Evolutionary conservation across 2,113 vertebrate genomes (phyloP).

Genomic region (Misgurnus mizolepis): DNA sequence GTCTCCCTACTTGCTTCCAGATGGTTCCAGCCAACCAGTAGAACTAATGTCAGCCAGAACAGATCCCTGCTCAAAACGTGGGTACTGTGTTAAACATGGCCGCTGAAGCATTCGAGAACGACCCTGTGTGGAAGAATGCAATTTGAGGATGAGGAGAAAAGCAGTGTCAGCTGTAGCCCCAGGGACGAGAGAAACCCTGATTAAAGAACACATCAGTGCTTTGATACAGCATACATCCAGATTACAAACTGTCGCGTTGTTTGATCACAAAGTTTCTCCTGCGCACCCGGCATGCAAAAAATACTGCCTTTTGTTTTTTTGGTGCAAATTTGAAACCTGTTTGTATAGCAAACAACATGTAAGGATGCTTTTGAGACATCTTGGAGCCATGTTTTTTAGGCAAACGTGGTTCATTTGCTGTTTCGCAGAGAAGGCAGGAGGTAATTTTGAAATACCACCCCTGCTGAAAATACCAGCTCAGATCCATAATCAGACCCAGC

Average conservation of each 20-base stretch:
- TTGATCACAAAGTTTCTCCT: constrained; percentile 65
- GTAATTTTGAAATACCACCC: not conserved
- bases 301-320: constrained; percentile 45
- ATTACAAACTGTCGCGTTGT: constrained; percentile 64
- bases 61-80: constrained; percentile 9
- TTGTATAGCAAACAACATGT: constrained; percentile 61
- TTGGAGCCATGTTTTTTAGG: constrained; percentile 45
- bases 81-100: constrained; percentile 36
- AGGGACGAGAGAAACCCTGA: constrained; percentile 61
- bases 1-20: constrained; percentile 47
- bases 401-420: constrained; percentile 56
- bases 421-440: constrained; percentile 58
- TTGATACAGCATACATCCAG: constrained; percentile 64
- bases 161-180: constrained; percentile 66
- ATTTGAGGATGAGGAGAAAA: constrained; percentile 63
- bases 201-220: constrained; percentile 70
- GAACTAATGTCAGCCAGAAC: constrained; percentile 29
- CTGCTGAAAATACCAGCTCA: not conserved
- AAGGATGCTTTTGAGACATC: constrained; percentile 24
- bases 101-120: not conserved
- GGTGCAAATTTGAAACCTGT: constrained; percentile 46
- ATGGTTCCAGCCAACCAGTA: constrained; percentile 36
- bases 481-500: too few species aligned
- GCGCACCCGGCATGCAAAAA: not conserved
- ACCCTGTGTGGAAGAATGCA: constrained; percentile 51